Evolutionary conservation across 2,888 invertebrate genomes (phyloP).

Genomic region (Andrena flavipes): DNA sequence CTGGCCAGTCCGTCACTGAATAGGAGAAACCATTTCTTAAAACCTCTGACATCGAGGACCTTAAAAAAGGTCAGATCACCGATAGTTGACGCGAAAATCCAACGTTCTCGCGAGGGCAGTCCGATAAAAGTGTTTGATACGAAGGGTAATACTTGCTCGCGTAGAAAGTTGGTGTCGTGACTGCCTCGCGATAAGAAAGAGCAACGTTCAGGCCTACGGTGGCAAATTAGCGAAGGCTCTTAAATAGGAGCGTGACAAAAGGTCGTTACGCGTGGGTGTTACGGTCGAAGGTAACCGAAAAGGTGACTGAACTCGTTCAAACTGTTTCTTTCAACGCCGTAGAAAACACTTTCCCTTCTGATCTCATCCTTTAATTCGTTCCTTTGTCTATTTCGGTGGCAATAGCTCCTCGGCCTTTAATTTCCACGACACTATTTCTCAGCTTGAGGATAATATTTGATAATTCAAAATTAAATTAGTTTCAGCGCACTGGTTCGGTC

Average conservation of each 20-base stretch:
- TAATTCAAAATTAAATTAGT: too few relatives aligned
- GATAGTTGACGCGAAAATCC: background rate
- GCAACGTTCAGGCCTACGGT: background rate
- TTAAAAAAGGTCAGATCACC: background rate
- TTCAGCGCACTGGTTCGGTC: too few relatives aligned
- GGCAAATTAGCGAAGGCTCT: slow-evolving; percentile 48
- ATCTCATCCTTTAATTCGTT: background rate
- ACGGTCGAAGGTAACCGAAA: slow-evolving; percentile 60
- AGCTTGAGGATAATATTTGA: background rate
- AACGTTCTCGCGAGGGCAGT: background rate
- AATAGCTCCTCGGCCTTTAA: too few relatives aligned
- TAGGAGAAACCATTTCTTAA: too few relatives aligned
- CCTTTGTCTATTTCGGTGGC: background rate
- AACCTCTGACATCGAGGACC: too few relatives aligned
- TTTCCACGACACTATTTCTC: background rate
- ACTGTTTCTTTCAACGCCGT: slow-evolving; percentile 40
- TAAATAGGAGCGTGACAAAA: slow-evolving; percentile 65
- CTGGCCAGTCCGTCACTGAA: too few relatives aligned
- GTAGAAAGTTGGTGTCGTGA: slow-evolving; percentile 8
- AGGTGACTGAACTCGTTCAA: slow-evolving; percentile 70
- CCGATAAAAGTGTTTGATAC: background rate
- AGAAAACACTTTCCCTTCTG: too few relatives aligned
- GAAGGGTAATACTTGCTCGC: background rate
- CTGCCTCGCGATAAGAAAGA: slow-evolving; percentile 23
- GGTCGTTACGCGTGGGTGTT: slow-evolving; percentile 66